Base-by-base conservation (phyloP, 1,140 invertebrate genomes). In the Dendrolimus kikuchii region DNA sequence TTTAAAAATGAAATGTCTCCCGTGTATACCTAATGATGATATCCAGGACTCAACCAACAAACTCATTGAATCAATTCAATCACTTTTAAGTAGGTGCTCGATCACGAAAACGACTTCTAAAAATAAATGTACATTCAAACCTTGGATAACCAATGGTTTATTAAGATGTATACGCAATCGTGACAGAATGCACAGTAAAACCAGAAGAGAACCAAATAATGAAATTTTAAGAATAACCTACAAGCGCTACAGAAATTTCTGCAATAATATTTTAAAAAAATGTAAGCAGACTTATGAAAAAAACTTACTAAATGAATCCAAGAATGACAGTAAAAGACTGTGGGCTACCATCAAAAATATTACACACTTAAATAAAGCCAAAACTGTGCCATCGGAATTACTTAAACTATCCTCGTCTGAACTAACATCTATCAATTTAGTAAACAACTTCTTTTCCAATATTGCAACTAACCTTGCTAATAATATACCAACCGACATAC, bases 131-230 rank as follows among this genome's bases (percentile, higher is more conserved):
- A 56, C 40, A 8, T 5, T 61, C 6, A 55, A 65, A 49, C 63
- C 59, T 5, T 66, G 61, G 57, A 57, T 63, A 9, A 57, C 53
- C 6, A 0, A 43, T 4, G 61, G 60, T 10, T 37, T 53, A 38
- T 36, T 63, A 6, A 43, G 41, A 5, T 57, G 57, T 45, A 57
- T 59, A n/a, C 10, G 36, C 23, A 46, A 53, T 5, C 50, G 61
- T 10, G 58, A 63, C 43, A 63, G 44, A 7, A 45, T 63, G 45
- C 61, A 63, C 49, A 46, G 7, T 4, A 56, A 57, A 49, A 36
- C 51, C 9, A 51, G 46, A 54, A 5, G 7, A 37, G 54, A 57
- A 7, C 54, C 61, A 7, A 8, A 42, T 36, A 53, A 62, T 56
- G 38, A 46, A n/a, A 40, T 57, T 6, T 43, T 56, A 45, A 43